phyloP scores from a whole-genome alignment of 2,888 invertebrate species.

The Zaprionus obscuricornis region DNA sequence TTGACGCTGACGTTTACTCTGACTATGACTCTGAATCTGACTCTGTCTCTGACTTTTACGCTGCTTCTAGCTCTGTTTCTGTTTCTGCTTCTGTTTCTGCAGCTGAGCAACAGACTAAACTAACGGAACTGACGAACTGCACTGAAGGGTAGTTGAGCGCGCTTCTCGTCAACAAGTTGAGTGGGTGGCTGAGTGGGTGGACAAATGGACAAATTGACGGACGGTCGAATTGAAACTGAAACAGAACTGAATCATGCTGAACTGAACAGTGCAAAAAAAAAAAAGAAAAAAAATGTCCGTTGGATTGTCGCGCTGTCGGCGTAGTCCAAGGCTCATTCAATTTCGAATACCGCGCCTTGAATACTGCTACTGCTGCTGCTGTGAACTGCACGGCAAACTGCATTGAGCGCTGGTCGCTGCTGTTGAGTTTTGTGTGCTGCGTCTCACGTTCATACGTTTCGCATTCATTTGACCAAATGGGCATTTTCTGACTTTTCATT shows the following conservation, averaged over 20 bases:
- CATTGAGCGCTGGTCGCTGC: neutral
- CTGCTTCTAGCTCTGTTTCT: conserved; percentile 18
- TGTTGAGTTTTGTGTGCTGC: too few species aligned
- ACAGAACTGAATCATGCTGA: conserved; percentile 33
- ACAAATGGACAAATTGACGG: neutral
- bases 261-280: conserved; percentile 17
- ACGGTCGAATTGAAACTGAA: conserved; percentile 16
- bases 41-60: neutral
- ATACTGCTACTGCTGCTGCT: neutral
- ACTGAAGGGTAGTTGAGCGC: conserved; percentile 51
- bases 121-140: conserved; percentile 28
- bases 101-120: conserved; percentile 41
- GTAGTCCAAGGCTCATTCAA: conserved; percentile 33
- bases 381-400: neutral
- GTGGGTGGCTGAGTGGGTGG: conserved; percentile 19
- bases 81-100: too few species aligned
- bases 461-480: conserved; percentile 49
- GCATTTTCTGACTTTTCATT: conserved; percentile 59
- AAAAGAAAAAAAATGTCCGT: conserved; percentile 9
- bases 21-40: neutral
- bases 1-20: conserved; percentile 1
- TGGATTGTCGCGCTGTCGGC: conserved; percentile 4
- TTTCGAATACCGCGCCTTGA: conserved; percentile 20
- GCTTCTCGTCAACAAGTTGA: conserved; percentile 65
- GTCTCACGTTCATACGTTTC: too few species aligned